Evolutionary conservation across 1,140 invertebrate genomes (phyloP).

Genomic region (Brachionus paranguensis): DNA sequence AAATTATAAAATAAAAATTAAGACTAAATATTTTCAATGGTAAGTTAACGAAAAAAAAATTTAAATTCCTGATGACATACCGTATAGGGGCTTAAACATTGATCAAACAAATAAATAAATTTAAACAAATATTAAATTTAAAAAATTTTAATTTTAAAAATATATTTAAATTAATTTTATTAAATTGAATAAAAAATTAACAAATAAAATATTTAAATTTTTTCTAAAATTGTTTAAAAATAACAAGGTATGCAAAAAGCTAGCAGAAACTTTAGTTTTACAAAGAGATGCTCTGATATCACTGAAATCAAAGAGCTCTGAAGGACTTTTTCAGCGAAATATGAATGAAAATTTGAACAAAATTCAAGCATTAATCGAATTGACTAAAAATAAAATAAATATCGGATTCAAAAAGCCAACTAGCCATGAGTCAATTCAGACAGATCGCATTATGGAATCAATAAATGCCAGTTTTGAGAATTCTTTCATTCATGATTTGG

Average conservation of each 20-base stretch:
- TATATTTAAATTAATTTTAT: too few relatives aligned
- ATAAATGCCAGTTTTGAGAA: background rate
- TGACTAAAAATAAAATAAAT: background rate
- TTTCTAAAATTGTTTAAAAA: too few relatives aligned
- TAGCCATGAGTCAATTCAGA: background rate
- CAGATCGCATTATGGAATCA: background rate
- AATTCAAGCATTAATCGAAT: slow-evolving; percentile 16
- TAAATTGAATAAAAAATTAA: too few relatives aligned
- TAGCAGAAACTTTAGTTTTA: background rate
- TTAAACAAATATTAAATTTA: too few relatives aligned
- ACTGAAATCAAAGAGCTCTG: background rate
- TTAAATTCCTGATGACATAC: too few relatives aligned
- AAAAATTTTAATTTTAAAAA: too few relatives aligned
- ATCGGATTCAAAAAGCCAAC: background rate
- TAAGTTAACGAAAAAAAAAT: too few relatives aligned
- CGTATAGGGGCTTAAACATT: too few relatives aligned
- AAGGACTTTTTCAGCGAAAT: background rate
- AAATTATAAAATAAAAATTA: too few relatives aligned
- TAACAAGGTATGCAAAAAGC: background rate
- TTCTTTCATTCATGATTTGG: background rate
- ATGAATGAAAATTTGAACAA: background rate
- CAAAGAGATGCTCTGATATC: background rate
- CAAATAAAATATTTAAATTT: too few relatives aligned
- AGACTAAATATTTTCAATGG: too few relatives aligned
- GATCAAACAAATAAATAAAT: too few relatives aligned